Percentiles rank a stretch among this genome's conserved stretches.
phyloP scores from a whole-genome alignment of 2,888 invertebrate genomes.

The Meteorus cinctellus region DNA sequence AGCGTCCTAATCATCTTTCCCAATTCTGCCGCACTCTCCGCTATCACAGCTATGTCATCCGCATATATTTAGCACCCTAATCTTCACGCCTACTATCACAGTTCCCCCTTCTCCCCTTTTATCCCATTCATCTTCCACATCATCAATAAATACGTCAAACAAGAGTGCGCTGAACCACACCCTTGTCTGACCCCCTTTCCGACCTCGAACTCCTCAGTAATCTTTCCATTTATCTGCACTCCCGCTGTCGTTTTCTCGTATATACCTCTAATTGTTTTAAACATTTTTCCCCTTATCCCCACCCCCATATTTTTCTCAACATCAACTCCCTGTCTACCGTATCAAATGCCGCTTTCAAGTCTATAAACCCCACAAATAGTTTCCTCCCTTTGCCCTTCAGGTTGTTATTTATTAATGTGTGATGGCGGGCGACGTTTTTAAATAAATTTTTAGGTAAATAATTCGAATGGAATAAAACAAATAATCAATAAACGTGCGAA shows the following conservation, averaged over 20 bases:
- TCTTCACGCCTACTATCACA: constrained; percentile 36
- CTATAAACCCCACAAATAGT: too few relatives aligned
- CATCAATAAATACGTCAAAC: constrained; percentile 40
- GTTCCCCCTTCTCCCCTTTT: constrained; percentile 32
- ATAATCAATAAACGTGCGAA: too few relatives aligned
- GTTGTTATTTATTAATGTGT: too few relatives aligned
- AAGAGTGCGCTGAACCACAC: constrained; percentile 30
- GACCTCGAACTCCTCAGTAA: constrained; percentile 34
- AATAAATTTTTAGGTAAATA: too few relatives aligned
- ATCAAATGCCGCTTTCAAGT: too few relatives aligned
- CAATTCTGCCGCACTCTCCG: constrained; percentile 35
- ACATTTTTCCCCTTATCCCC: too few relatives aligned
- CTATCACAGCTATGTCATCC: constrained; percentile 47
- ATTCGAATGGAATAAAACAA: too few relatives aligned
- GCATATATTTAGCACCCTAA: constrained; percentile 43
- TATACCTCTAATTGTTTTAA: too few relatives aligned
- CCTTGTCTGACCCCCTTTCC: constrained; percentile 38
- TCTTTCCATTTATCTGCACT: constrained; percentile 19
- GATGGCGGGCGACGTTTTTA: too few relatives aligned
- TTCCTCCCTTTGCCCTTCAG: too few relatives aligned
- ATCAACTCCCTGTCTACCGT: too few relatives aligned
- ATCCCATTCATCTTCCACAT: constrained; percentile 36
- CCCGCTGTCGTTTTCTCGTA: constrained; percentile 28
- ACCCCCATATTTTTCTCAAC: too few relatives aligned
- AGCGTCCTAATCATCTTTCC: constrained; percentile 37